A percentile compares a stretch with the other conserved stretches of the same genome.
These are phyloP conservation scores for Hyperoplus immaculatus DNA, from an alignment of 2,797 vertebrate species.

Conservation along the genomic window DNA sequence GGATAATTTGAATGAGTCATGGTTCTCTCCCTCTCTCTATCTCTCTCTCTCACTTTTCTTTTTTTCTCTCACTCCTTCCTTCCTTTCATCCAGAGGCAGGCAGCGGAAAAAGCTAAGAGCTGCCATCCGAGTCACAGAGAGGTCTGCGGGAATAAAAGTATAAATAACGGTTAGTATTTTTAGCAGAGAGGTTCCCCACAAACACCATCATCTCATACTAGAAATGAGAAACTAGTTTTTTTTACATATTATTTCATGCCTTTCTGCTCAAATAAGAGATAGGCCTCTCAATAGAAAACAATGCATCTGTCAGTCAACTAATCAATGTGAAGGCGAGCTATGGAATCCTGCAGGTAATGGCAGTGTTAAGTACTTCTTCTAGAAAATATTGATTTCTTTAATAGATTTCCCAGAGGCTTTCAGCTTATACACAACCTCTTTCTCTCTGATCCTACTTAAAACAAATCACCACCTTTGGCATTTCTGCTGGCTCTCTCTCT, in stretches of 20 bases:
- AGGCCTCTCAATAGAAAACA: background rate
- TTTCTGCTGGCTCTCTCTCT: constrained; percentile 6
- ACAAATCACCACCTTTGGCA: constrained; percentile 23
- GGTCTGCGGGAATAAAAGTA: constrained; percentile 50
- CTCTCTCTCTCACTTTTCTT: background rate
- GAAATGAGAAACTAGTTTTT: background rate
- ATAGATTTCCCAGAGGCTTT: constrained; percentile 13
- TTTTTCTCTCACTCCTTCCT: constrained; percentile 42
- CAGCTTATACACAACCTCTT: background rate
- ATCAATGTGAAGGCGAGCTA: background rate
- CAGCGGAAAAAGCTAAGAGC: constrained; percentile 67
- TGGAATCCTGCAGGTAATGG: background rate
- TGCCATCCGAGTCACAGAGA: constrained; percentile 50
- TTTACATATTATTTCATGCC: background rate
- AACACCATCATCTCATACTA: background rate
- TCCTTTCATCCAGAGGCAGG: constrained; percentile 66
- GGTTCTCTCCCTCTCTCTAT: constrained; percentile 46
- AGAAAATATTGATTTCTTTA: constrained; percentile 26
- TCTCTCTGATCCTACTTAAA: background rate
- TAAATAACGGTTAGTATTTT: constrained; percentile 48
- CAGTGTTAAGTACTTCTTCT: background rate
- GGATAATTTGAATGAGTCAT: constrained; percentile 80
- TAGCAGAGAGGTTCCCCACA: constrained; percentile 29
- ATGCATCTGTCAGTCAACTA: constrained; percentile 1
- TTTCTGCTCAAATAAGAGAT: background rate